Percentiles rank a stretch among this genome's conserved stretches.
Evolutionary conservation across 2,113 vertebrate genomes (phyloP).

Genomic region (Tragelaphus imberbis): DNA sequence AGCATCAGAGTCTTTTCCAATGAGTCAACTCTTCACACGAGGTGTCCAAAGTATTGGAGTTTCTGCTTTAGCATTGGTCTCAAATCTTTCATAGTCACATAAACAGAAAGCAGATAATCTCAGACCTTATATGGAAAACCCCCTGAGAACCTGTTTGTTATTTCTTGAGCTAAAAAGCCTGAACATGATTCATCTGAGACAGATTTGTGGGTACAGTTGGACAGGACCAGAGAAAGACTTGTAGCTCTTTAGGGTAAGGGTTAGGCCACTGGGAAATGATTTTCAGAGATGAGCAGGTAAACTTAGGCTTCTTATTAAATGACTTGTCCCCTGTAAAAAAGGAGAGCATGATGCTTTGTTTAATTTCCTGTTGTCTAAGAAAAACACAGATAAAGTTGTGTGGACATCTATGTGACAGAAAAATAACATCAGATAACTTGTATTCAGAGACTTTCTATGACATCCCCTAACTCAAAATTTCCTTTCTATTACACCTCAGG

Average conservation of each 20-base stretch:
- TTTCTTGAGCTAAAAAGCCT: neutral
- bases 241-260: neutral
- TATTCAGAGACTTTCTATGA: neutral
- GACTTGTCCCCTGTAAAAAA: neutral
- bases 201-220: neutral
- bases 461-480: neutral
- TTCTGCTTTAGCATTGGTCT: neutral
- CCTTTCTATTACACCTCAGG: neutral
- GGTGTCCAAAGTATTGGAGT: too few species aligned
- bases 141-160: neutral
- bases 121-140: neutral
- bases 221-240: neutral
- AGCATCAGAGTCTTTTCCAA: too few species aligned
- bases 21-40: too few species aligned
- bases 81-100: neutral
- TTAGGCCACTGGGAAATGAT: neutral
- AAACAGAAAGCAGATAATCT: neutral
- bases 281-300: neutral
- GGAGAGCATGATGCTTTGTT: neutral
- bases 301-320: neutral
- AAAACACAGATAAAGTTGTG: neutral
- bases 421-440: neutral
- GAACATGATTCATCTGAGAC: neutral
- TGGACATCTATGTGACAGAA: neutral
- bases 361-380: neutral